These are phyloP conservation scores for Eudasyphora cyanicolor DNA, from an alignment of 2,888 invertebrate genomes.

Conservation along the genomic window DNA sequence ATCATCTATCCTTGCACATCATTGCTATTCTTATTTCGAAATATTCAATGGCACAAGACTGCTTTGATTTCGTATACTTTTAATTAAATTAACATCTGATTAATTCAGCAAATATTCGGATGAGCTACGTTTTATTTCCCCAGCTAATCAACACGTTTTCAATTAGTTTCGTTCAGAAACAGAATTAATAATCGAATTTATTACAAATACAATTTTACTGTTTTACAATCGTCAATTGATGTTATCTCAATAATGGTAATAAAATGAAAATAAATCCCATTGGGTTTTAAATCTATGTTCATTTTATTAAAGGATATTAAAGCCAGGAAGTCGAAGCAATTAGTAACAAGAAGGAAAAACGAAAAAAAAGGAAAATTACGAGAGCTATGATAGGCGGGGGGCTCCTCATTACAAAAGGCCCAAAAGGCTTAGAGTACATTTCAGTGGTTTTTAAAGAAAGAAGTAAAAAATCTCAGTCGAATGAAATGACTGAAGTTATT, in stretches of 20 bases:
- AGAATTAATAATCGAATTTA: constrained; percentile 30
- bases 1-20: not conserved
- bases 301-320: not conserved
- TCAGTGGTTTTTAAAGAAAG: no score
- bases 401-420: not conserved
- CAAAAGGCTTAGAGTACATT: no score
- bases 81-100: constrained; percentile 33
- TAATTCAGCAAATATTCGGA: constrained; percentile 7
- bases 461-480: no score
- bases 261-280: not conserved
- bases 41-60: not conserved
- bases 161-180: constrained; percentile 17
- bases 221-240: constrained; percentile 12
- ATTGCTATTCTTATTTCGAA: not conserved
- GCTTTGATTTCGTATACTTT: not conserved
- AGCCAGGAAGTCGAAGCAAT: not conserved
- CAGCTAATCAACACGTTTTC: constrained; percentile 21
- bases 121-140: constrained; percentile 21
- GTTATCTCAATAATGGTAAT: not conserved
- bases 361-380: not conserved
- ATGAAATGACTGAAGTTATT: no score
- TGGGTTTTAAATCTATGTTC: not conserved
- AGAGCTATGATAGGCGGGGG: not conserved
- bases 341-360: not conserved
- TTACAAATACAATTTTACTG: constrained; percentile 11